Conservation (phyloP, 2,888 invertebrate genomes). For the Anodontia alba region DNA sequence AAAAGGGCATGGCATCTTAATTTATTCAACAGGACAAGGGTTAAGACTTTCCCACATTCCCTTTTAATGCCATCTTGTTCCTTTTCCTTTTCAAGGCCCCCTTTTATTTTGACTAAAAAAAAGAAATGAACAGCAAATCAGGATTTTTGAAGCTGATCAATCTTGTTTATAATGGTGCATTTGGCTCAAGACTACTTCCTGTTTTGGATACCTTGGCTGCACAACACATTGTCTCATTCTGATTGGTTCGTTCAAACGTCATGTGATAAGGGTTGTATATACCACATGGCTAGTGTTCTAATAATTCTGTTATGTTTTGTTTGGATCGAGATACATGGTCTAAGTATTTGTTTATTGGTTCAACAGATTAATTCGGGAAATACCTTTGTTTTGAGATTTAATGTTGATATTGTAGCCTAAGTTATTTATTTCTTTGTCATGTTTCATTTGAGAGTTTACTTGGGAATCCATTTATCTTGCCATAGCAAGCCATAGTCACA, state of each 20-base stretch:
- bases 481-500: background rate
- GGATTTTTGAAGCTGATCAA: too few species aligned
- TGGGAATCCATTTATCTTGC: conserved; percentile 13
- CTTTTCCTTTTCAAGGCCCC: too few species aligned
- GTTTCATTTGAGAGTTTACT: background rate
- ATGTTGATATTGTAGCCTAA: conserved; percentile 14
- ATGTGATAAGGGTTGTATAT: conserved; percentile 7
- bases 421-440: conserved; percentile 1
- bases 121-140: too few species aligned
- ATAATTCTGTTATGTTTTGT: conserved; percentile 12
- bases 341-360: conserved; percentile 1
- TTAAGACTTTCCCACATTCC: too few species aligned
- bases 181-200: conserved; percentile 14
- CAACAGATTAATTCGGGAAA: background rate
- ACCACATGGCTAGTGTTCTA: conserved; percentile 17
- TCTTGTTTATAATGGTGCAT: background rate
- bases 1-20: too few species aligned
- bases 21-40: too few species aligned
- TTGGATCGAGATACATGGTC: background rate
- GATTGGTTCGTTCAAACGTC: conserved; percentile 19
- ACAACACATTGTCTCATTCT: conserved; percentile 21
- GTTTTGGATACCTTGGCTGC: background rate
- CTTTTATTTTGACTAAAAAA: too few species aligned
- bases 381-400: conserved; percentile 6
- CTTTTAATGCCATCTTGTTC: too few species aligned